Evolutionary conservation across 92 coral and sea anemone genomes (phyloP), one percentile per base, ranked within the genome.

Genomic region (Parazoanthus swiftii): DNA sequence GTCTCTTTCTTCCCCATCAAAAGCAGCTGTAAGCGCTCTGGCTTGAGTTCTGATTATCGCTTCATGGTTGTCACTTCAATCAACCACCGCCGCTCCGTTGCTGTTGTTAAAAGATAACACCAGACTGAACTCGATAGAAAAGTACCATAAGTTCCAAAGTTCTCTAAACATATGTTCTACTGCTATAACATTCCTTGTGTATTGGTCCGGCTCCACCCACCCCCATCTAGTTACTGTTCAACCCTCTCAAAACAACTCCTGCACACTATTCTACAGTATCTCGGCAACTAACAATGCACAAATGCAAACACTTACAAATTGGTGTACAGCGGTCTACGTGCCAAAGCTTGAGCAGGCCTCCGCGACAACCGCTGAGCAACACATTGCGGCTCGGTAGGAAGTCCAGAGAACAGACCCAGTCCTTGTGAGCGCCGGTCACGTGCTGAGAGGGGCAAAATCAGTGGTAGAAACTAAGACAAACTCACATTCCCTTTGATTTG

Each of bases 331-430:
- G 92, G 44, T 95, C 98, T 42, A 94, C 92, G 46, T 91, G 94
- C 99, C 99, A 97, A 9, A 97, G 94, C 81, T 97, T 97, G 33
- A 96, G 89, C 36, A 92, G 85, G 16, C 98, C 99, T 71, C 97
- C 94, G 63, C 99, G 99, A 79, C 99, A 96, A 36, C 99, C 99
- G 89, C 99, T 97, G 80, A 97, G 95, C 76, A 97, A 91, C 81
- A 97, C 94, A 74, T 93, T 91, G 78, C 90, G 98, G 67, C 93
- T 91, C 76, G 92, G 93, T 68, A 97, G 88, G 79, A 95, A 93
- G 78, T 95, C 99, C 79, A 97, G 86, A 1, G 98, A 95, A 63
- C 99, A 95, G 84, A 97, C 96, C 99, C 99, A 97, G 95, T 95
- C 99, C 88, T 93, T 95, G 85, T 97, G 99, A 42, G 99, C 99